A percentile compares a stretch with the other conserved stretches of the same genome.
These are phyloP conservation scores for Felis chaus DNA, from an alignment of 2,113 vertebrate genomes.

Conservation along the genomic window DNA sequence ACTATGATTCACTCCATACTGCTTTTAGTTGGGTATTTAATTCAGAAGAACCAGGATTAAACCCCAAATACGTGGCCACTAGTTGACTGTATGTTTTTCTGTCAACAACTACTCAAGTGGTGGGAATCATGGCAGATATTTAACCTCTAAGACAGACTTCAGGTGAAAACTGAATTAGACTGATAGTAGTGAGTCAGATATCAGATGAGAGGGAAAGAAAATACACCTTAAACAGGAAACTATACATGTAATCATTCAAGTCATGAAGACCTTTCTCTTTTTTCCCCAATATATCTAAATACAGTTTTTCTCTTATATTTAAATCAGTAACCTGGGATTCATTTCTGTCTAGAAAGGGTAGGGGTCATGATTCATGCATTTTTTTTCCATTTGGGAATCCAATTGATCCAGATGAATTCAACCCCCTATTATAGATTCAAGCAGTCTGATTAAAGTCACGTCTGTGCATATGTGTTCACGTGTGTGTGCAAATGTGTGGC, in stretches of 20 bases:
- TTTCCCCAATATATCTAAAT: not conserved
- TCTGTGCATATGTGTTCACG: not conserved
- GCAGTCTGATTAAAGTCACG: not conserved
- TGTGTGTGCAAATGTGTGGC: not conserved
- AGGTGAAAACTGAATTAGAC: not conserved
- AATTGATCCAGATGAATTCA: not conserved
- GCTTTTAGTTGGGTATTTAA: not conserved
- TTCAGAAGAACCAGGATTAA: not conserved
- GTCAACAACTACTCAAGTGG: not conserved
- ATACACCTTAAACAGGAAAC: not conserved
- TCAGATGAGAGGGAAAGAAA: not conserved
- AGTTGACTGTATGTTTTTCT: not conserved
- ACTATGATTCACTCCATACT: not conserved
- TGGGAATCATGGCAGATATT: not conserved
- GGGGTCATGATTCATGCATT: not conserved
- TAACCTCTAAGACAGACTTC: not conserved
- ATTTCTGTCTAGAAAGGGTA: not conserved
- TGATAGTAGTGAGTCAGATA: not conserved
- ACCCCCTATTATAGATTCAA: not conserved
- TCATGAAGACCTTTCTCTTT: not conserved
- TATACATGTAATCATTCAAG: not conserved
- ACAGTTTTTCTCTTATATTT: not conserved
- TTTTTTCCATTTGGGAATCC: not conserved
- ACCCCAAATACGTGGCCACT: too few relatives aligned
- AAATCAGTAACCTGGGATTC: not conserved